A percentile compares a stretch with the other conserved stretches of the same genome.
phyloP scores from a whole-genome alignment of 2,797 vertebrate genomes.

The Pangasius djambal region DNA sequence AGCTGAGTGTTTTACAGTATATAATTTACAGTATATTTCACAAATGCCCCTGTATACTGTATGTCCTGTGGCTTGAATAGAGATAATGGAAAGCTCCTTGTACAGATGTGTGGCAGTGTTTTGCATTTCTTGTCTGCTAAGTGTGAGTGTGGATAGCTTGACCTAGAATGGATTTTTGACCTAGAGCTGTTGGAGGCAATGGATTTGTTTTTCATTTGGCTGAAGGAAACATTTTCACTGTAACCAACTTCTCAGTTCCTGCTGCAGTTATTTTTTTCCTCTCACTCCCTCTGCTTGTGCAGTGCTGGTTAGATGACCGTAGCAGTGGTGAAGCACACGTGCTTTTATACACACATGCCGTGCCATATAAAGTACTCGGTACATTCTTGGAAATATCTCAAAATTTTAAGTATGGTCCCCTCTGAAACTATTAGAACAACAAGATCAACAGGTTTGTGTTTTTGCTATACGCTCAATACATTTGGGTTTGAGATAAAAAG shows the following conservation, averaged over 20 bases:
- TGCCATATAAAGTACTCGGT: not conserved
- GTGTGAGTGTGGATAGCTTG: not conserved
- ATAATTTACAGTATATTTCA: no score
- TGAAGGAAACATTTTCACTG: not conserved
- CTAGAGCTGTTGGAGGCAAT: not conserved
- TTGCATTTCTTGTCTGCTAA: not conserved
- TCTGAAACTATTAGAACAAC: not conserved
- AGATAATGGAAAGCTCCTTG: not conserved
- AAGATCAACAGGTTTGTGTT: not conserved
- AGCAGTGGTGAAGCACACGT: not conserved
- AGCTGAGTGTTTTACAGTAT: not conserved
- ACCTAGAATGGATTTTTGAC: not conserved
- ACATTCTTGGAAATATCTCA: not conserved
- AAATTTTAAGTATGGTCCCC: not conserved
- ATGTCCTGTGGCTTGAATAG: not conserved
- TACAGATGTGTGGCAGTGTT: not conserved
- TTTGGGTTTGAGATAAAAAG: not conserved
- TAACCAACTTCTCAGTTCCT: not conserved
- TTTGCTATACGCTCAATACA: not conserved
- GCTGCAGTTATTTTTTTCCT: not conserved
- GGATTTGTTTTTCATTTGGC: slow-evolving; percentile 4
- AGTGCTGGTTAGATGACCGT: not conserved
- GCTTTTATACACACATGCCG: not conserved
- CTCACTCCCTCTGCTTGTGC: not conserved
- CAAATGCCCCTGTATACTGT: not conserved